A percentile compares a stretch with the other conserved stretches of the same genome.
Evolutionary conservation across 2,797 vertebrate species (phyloP).

Genomic region (Gambusia yucatana): DNA sequence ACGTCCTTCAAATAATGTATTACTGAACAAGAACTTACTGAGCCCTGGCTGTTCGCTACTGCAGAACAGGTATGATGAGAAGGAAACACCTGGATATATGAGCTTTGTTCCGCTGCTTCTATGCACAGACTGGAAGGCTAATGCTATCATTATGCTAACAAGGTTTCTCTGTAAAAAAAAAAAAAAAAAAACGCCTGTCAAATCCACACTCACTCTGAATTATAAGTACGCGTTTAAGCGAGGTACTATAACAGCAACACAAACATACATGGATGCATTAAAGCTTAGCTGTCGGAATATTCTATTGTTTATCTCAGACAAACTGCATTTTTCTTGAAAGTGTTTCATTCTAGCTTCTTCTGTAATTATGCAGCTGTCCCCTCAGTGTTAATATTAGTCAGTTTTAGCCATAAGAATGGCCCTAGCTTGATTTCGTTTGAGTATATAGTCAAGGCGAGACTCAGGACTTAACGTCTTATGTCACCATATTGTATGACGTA

Average conservation of each 20-base stretch:
- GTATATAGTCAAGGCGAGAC: neutral
- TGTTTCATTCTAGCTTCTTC: neutral
- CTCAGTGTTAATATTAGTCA: neutral
- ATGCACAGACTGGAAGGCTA: conserved; percentile 11
- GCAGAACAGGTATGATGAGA: conserved; percentile 75
- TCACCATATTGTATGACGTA: neutral
- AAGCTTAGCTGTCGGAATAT: neutral
- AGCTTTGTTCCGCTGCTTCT: accelerated
- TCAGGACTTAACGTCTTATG: neutral
- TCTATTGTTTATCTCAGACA: neutral
- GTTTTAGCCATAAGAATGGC: neutral
- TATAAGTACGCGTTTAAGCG: neutral
- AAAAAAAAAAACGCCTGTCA: neutral
- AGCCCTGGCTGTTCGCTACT: conserved; percentile 72
- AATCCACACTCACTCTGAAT: neutral
- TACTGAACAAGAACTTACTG: conserved; percentile 66
- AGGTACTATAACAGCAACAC: neutral
- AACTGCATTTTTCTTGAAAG: neutral
- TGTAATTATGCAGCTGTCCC: neutral
- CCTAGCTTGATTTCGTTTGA: neutral
- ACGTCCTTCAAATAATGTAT: conserved; percentile 84
- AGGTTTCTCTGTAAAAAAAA: neutral
- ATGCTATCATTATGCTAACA: conserved; percentile 48
- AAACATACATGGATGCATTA: neutral
- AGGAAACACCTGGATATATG: accelerated